Conservation (phyloP, 2,888 invertebrate species). For the Drosophila putrida region DNA sequence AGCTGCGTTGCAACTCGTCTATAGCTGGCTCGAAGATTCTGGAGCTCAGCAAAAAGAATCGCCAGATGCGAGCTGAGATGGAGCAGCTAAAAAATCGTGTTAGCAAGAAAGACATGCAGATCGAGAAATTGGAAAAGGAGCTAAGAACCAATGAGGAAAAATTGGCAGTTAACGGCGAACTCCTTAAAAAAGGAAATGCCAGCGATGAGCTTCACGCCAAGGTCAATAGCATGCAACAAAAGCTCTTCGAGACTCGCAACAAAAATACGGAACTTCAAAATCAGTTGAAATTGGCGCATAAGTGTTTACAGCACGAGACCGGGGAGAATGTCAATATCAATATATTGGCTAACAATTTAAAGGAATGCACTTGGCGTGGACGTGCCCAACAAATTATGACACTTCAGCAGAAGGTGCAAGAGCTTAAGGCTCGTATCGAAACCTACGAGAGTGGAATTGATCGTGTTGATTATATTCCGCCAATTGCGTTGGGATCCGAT, state of each 20-base stretch:
- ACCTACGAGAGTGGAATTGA: slow-evolving; percentile 59
- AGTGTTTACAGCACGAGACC: slow-evolving; percentile 91
- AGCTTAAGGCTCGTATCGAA: slow-evolving; percentile 88
- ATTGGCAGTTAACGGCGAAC: slow-evolving; percentile 43
- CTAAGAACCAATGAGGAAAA: slow-evolving; percentile 62
- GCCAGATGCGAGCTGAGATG: slow-evolving; percentile 78
- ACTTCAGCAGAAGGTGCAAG: slow-evolving; percentile 89
- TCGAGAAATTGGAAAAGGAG: slow-evolving; percentile 70
- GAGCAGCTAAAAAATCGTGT: slow-evolving; percentile 77
- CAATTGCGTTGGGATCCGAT: slow-evolving; percentile 56
- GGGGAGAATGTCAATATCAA: slow-evolving; percentile 90
- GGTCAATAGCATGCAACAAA: slow-evolving; percentile 86
- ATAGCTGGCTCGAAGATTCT: slow-evolving; percentile 81
- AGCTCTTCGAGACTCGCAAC: slow-evolving; percentile 90
- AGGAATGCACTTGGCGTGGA: slow-evolving; percentile 90
- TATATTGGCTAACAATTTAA: slow-evolving; percentile 87
- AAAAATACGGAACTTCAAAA: slow-evolving; percentile 89
- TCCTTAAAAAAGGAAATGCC: slow-evolving; percentile 46
- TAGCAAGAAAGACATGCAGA: slow-evolving; percentile 68
- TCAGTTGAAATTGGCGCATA: slow-evolving; percentile 90
- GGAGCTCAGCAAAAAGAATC: slow-evolving; percentile 84
- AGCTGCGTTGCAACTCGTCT: slow-evolving; percentile 81
- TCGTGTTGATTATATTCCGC: slow-evolving; percentile 61
- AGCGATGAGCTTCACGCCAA: slow-evolving; percentile 87
- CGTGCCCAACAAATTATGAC: slow-evolving; percentile 91